Base-by-base conservation (phyloP, 2,113 vertebrate species). In the Mola mola region DNA sequence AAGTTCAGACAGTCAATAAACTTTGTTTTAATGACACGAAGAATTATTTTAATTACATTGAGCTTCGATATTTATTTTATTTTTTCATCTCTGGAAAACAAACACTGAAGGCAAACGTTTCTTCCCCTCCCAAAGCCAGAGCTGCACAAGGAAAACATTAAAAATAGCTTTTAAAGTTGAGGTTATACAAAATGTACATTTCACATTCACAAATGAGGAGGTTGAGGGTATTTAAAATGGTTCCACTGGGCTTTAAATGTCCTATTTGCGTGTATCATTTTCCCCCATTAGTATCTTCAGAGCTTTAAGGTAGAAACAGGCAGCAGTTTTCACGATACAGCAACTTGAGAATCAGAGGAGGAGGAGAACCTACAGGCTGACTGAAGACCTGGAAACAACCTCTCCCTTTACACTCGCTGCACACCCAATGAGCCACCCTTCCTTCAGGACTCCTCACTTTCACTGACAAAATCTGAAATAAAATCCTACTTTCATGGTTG, bases 121-220 rank as follows among this genome's bases (percentile, higher is more conserved):
- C 2, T 29, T 19, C 34, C 10, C 17, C 11, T 26, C 24, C 50
- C 22, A 52, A 67, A 47, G 38, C 68, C 43, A 70, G 43, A 38
- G 41, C 68, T 86, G 59, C 73, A 95, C 93, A 92, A 91, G 88
- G 91, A 6, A 92, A 83, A 87, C 81, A 93, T 87, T 90, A 94
- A 94, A 95, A 94, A 94, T 88, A 92, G 91, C 65, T 67, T 70
- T 89, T 67, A 85, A 90, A 63, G 43, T 82, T 86, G 68, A 47
- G 8, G 8, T 44, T 49, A 80, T 94, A 95, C 90, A 95, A 95
- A 93, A 94, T 92, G 85, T 91, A 87, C 85, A 87, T 87, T 90
- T 92, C 92, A 95, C 92, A 92, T 92, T 94, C 90, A 95, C 93
- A 91, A 91, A 93, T 84, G 25, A 81, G 79, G 82, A 91, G 83